phyloP scores from a whole-genome alignment of 30 jellyfish, hydroid and myxozoan genomes.

The Aurelia coerulea region DNA sequence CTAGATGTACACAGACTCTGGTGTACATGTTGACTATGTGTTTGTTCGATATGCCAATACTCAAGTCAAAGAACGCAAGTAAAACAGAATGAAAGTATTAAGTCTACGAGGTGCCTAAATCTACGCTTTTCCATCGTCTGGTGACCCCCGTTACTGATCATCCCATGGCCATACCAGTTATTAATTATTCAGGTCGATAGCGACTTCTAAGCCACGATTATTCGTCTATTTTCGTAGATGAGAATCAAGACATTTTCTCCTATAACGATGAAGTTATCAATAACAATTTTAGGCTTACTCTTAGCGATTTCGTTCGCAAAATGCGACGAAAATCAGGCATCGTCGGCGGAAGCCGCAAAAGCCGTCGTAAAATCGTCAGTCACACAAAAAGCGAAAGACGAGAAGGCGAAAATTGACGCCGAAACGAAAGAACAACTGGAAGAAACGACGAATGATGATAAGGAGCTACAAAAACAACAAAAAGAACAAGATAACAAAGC shows the following conservation, averaged over 20 bases:
- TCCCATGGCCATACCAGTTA: too few species aligned
- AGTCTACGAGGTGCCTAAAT: too few species aligned
- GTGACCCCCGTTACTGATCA: too few species aligned
- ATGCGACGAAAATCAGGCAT: conserved; percentile 6
- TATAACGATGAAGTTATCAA: conserved; percentile 7
- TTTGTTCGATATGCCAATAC: too few species aligned
- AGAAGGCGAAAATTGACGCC: conserved; percentile 49
- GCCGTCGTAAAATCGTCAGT: conserved; percentile 42
- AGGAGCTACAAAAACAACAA: conserved; percentile 34
- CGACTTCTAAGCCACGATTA: not conserved
- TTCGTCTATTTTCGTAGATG: not conserved
- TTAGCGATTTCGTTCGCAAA: conserved; percentile 28
- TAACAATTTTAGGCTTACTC: not conserved
- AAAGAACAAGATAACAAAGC: conserved; percentile 30
- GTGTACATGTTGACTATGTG: too few species aligned
- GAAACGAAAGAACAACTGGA: conserved; percentile 80
- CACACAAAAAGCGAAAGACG: conserved; percentile 26
- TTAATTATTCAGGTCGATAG: too few species aligned
- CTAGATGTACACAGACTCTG: too few species aligned
- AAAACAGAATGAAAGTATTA: too few species aligned
- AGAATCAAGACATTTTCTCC: not conserved
- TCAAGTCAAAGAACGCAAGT: too few species aligned
- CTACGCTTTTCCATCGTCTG: too few species aligned
- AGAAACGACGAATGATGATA: conserved; percentile 70
- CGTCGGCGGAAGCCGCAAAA: conserved; percentile 11